Conservation (phyloP, 2,888 invertebrate genomes). For the Nomada ruficornis region DNA sequence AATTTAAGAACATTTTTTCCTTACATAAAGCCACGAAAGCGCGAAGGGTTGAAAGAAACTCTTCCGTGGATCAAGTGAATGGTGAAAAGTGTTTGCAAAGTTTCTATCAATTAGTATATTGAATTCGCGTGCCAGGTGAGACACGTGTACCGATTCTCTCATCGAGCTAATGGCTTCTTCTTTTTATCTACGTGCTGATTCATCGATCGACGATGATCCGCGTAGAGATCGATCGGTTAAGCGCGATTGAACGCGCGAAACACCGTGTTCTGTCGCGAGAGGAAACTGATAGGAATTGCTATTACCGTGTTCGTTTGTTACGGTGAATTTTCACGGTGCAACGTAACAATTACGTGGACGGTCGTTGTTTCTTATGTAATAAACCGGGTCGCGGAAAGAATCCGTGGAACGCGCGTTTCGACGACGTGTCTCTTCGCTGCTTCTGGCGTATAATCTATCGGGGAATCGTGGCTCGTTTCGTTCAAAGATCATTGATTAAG, state of each 20-base stretch:
- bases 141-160: slow-evolving; percentile 12
- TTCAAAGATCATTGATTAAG: slow-evolving; percentile 56
- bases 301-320: slow-evolving; percentile 47
- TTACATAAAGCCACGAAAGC: no score
- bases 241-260: background rate
- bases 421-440: slow-evolving; percentile 41
- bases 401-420: slow-evolving; percentile 64
- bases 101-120: background rate
- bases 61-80: background rate
- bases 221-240: slow-evolving; percentile 23
- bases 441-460: slow-evolving; percentile 47
- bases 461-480: slow-evolving; percentile 37
- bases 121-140: slow-evolving; percentile 12
- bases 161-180: background rate
- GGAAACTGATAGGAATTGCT: slow-evolving; percentile 35
- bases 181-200: background rate
- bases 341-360: slow-evolving; percentile 58
- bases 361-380: slow-evolving; percentile 64
- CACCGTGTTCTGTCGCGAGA: background rate
- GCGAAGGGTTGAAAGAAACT: no score
- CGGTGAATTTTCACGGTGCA: slow-evolving; percentile 48
- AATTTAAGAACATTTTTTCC: slow-evolving; percentile 24
- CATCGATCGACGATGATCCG: slow-evolving; percentile 15
- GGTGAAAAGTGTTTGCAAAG: background rate
- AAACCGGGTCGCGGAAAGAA: slow-evolving; percentile 61